Evolutionary conservation across 2,888 invertebrate species (phyloP), one percentile per base, ranked within the genome.

Genomic region (Ormyrus labotus): DNA sequence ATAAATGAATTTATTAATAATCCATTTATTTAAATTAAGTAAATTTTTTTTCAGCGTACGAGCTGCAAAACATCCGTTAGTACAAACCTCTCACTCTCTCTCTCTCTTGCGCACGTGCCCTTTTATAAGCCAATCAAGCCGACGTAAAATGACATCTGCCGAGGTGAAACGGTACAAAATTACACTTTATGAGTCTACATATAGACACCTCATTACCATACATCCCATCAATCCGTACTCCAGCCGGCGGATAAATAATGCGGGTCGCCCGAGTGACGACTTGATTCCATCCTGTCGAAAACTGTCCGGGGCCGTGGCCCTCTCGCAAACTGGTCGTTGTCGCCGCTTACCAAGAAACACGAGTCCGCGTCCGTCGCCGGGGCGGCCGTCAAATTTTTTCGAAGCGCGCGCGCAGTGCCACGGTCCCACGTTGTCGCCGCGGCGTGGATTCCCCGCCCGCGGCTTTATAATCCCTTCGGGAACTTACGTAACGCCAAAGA

Each of bases 401-500:
- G 5, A 11, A 6, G 34, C 34, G 34, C 63, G 10, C 2, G n/a
- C 57, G 13, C 19, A 34, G 73, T 61, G 57, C 55, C 63, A 48
- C 47, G 48, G 19, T 58, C 74, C 68, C 68, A 73, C 53, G 73
- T 63, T 61, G 57, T 76, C 34, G 13, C 19, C 47, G 65, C 61
- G 19, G 34, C 48, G 57, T 34, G 73, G 60, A 71, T 72, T 72
- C 50, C 10, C 58, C 63, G 45, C 53, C 73, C 63, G 69, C 57
- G 70, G 70, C 50, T 79, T 19, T 34, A 47, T 47, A 60, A 63
- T 57, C 47, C 10, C 53, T 60, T 69, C 50, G 58, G 45, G 2
- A 1, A 1, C 68, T 83, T 83, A 81, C 74, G 78, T 83, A 83
- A 83, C 47, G 53, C 60, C 6, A 55, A 77, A 51, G 70, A 75